Evolutionary conservation across 2,797 vertebrate species (phyloP).

Genomic region (Epinephelus malabaricus): DNA sequence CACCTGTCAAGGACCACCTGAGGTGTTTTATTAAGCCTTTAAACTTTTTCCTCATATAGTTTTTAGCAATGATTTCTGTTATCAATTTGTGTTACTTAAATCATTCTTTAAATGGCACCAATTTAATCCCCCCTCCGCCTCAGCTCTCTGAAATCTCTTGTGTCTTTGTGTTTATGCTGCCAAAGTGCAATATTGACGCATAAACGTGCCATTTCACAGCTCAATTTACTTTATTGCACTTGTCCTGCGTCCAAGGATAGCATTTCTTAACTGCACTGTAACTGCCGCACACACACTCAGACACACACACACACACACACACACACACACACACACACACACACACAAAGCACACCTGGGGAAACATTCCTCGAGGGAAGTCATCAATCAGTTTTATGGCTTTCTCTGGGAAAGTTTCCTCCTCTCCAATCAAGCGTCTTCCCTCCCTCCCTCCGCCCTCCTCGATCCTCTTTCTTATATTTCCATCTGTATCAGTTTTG

Average conservation of each 20-base stretch:
- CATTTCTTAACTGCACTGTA: slow-evolving; percentile 77
- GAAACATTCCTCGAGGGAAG: slow-evolving; percentile 88
- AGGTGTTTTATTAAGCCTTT: slow-evolving; percentile 34
- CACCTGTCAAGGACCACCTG: slow-evolving; percentile 68
- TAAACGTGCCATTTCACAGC: slow-evolving; percentile 74
- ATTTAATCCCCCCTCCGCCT: slow-evolving; percentile 31
- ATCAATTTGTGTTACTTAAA: slow-evolving; percentile 48
- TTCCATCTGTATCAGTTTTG: slow-evolving; percentile 87
- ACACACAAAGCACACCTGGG: slow-evolving; percentile 85
- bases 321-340: slow-evolving; percentile 65
- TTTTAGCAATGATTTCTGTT: slow-evolving; percentile 51
- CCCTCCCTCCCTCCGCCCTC: slow-evolving; percentile 51
- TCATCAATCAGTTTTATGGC: slow-evolving; percentile 90
- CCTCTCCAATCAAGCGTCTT: slow-evolving; percentile 83
- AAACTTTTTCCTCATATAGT: slow-evolving; percentile 30
- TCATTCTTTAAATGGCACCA: slow-evolving; percentile 38
- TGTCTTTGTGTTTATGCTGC: slow-evolving; percentile 54
- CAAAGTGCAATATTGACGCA: slow-evolving; percentile 71
- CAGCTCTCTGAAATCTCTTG: slow-evolving; percentile 50
- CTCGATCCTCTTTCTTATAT: slow-evolving; percentile 69
- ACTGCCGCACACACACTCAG: slow-evolving; percentile 47
- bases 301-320: slow-evolving; percentile 33
- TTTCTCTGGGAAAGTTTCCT: slow-evolving; percentile 87
- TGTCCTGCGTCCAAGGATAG: slow-evolving; percentile 84
- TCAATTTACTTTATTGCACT: slow-evolving; percentile 83